Conservation (phyloP, 92 coral and sea anemone genomes). For the Palythoa grandiflora region DNA sequence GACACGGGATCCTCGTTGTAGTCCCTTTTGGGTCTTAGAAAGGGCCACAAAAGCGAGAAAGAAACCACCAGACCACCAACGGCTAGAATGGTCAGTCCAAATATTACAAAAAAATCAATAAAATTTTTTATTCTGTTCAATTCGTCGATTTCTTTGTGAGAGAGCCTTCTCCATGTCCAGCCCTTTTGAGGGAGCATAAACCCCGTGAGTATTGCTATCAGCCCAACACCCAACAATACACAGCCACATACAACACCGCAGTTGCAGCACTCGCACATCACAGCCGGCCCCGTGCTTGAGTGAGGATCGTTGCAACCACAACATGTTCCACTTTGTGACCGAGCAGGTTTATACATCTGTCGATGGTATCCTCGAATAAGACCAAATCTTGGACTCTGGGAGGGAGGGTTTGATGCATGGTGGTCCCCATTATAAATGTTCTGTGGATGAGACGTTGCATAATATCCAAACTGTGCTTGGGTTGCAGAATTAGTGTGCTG, state of each 20-base stretch:
- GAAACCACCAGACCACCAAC: slow-evolving; percentile 86
- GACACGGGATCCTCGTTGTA: slow-evolving; percentile 63
- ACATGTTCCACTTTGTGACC: slow-evolving; percentile 56
- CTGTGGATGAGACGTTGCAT: slow-evolving; percentile 36
- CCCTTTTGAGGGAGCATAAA: slow-evolving; percentile 77
- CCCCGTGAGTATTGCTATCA: slow-evolving; percentile 78
- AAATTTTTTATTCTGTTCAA: slow-evolving; percentile 56
- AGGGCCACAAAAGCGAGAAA: slow-evolving; percentile 80
- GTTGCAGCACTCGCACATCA: slow-evolving; percentile 54
- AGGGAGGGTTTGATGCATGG: background rate
- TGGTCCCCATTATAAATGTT: slow-evolving; percentile 2
- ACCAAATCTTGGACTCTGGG: slow-evolving; percentile 78
- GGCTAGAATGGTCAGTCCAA: slow-evolving; percentile 81
- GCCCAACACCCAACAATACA: slow-evolving; percentile 76
- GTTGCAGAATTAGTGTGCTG: background rate
- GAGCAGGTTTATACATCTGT: slow-evolving; percentile 85
- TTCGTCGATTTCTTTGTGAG: slow-evolving; percentile 58
- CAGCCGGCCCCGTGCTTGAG: slow-evolving; percentile 24
- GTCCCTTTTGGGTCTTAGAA: slow-evolving; percentile 58
- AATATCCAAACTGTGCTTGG: background rate
- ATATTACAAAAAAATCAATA: slow-evolving; percentile 77
- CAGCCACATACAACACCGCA: slow-evolving; percentile 85
- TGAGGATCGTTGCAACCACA: slow-evolving; percentile 69
- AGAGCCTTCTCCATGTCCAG: slow-evolving; percentile 38
- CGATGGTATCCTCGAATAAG: slow-evolving; percentile 96